phyloP scores from a whole-genome alignment of 2,888 invertebrate genomes.

The Euplagia quadripunctaria region DNA sequence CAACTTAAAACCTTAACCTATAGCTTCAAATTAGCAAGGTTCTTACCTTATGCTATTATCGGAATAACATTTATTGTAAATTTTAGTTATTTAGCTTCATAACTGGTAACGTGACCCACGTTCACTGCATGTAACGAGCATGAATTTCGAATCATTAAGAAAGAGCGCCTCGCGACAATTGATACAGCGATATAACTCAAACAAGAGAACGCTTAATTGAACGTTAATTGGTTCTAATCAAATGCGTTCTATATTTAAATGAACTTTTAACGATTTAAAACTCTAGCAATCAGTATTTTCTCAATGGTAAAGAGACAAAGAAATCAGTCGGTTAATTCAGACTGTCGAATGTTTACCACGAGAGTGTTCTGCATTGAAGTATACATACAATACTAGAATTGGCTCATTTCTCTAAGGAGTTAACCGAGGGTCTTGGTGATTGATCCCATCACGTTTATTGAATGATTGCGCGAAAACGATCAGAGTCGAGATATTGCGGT shows the following conservation, averaged over 20 bases:
- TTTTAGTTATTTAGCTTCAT: constrained; percentile 34
- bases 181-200: constrained; percentile 71
- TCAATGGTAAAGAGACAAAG: constrained; percentile 10
- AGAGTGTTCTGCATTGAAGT: constrained; percentile 29
- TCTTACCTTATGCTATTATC: constrained; percentile 43
- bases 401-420: constrained; percentile 81
- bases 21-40: constrained; percentile 37
- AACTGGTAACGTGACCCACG: constrained; percentile 22
- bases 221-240: constrained; percentile 85
- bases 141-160: constrained; percentile 71
- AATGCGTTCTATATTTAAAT: constrained; percentile 86
- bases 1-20: constrained; percentile 34
- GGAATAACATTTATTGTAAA: constrained; percentile 33
- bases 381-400: constrained; percentile 57
- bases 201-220: constrained; percentile 82
- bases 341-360: background rate
- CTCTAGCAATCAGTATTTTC: constrained; percentile 26
- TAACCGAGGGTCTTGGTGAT: constrained; percentile 83
- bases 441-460: constrained; percentile 84
- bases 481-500: constrained; percentile 71
- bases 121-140: constrained; percentile 54
- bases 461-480: constrained; percentile 86
- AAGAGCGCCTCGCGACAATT: constrained; percentile 74
- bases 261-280: constrained; percentile 79
- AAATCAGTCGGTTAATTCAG: constrained; percentile 1